Percentiles rank a stretch among this genome's conserved stretches.
These are phyloP conservation scores for Monomorium pharaonis DNA, from an alignment of 1,140 invertebrate genomes.

Conservation along the genomic window DNA sequence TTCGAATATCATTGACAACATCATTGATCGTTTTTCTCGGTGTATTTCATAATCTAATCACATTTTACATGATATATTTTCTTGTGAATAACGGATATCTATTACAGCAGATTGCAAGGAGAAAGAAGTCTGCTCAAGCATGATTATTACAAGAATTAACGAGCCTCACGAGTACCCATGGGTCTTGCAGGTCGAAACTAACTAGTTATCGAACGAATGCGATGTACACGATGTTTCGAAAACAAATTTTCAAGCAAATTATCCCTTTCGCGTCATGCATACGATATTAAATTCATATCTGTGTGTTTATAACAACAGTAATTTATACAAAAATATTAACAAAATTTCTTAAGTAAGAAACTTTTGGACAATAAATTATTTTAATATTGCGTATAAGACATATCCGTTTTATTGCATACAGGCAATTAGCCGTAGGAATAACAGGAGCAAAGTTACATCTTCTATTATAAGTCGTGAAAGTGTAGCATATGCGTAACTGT, in stretches of 20 bases:
- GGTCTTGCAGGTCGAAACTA: slow-evolving; percentile 30
- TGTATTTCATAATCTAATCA: slow-evolving; percentile 27
- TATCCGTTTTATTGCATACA: background rate
- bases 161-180: slow-evolving; percentile 46
- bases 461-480: slow-evolving; percentile 31
- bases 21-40: background rate
- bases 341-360: background rate
- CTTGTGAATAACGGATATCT: slow-evolving; percentile 44
- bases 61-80: slow-evolving; percentile 39
- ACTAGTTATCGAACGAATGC: slow-evolving; percentile 13
- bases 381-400: background rate
- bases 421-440: background rate
- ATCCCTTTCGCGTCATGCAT: background rate
- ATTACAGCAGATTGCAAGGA: slow-evolving; percentile 38
- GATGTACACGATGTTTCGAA: background rate
- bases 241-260: background rate
- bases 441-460: background rate
- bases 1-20: slow-evolving; percentile 22
- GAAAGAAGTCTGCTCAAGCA: slow-evolving; percentile 21
- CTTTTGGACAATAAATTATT: background rate
- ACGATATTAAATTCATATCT: background rate
- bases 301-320: background rate
- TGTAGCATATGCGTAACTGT: background rate
- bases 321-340: background rate
- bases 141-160: slow-evolving; percentile 47